Conservation (phyloP, 2,888 invertebrate genomes). For the Cryptus armator region DNA sequence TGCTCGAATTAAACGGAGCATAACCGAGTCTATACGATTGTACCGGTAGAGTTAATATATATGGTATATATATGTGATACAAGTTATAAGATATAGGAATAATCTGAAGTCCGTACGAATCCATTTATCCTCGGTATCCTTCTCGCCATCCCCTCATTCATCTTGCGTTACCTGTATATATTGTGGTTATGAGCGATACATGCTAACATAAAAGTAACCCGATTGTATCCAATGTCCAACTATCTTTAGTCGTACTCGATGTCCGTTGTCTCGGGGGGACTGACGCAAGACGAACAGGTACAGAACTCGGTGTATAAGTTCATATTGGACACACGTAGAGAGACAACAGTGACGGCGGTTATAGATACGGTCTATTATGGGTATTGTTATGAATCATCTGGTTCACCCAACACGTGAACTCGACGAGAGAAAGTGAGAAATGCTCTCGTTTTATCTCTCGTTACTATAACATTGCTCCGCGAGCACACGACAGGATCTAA, state of each 20-base stretch:
- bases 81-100: conserved; percentile 50
- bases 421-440: conserved; percentile 53
- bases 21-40: conserved; percentile 43
- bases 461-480: neutral
- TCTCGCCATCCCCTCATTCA: conserved; percentile 56
- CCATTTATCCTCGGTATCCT: conserved; percentile 58
- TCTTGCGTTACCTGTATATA: conserved; percentile 40
- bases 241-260: conserved; percentile 14
- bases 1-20: conserved; percentile 69
- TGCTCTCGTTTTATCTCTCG: conserved; percentile 36
- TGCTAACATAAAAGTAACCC: conserved; percentile 24
- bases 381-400: conserved; percentile 37
- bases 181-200: neutral
- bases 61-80: neutral
- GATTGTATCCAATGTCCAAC: conserved; percentile 34
- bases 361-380: conserved; percentile 19
- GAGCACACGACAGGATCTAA: conserved; percentile 18
- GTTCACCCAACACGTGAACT: conserved; percentile 23
- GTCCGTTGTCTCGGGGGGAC: conserved; percentile 48
- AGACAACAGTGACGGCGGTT: neutral
- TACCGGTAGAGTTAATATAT: neutral
- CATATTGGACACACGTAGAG: conserved; percentile 16
- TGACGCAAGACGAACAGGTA: conserved; percentile 62
- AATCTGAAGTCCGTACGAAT: conserved; percentile 46
- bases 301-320: neutral